phyloP scores from a whole-genome alignment of 2,113 vertebrate species.

The Petromus typicus region DNA sequence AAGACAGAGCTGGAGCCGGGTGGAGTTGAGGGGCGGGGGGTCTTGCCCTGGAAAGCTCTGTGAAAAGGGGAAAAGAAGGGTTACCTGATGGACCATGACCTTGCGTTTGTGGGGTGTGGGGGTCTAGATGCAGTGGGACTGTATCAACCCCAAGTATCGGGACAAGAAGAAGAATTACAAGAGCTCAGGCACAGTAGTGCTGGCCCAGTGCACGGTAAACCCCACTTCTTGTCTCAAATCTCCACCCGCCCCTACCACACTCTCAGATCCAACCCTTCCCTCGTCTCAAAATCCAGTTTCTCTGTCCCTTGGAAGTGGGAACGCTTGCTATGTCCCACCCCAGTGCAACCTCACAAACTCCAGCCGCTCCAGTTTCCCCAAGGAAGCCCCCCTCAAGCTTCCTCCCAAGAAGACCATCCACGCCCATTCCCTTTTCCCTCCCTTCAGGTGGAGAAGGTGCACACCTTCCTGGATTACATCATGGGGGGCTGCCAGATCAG shows the following conservation, averaged over 20 bases:
- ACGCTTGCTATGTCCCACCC: background rate
- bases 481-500: slow-evolving; percentile 86
- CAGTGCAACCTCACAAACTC: slow-evolving; percentile 1
- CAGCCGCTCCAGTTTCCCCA: background rate
- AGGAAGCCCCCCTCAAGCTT: background rate
- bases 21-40: too few species aligned
- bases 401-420: background rate
- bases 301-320: background rate
- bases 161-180: slow-evolving; percentile 87
- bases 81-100: background rate
- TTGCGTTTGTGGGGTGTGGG: slow-evolving; percentile 45
- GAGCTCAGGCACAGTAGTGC: slow-evolving; percentile 81
- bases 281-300: background rate
- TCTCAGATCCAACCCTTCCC: background rate
- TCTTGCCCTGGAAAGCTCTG: background rate
- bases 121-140: slow-evolving; percentile 84
- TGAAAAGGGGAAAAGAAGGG: background rate
- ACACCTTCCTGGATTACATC: slow-evolving; percentile 85
- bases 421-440: background rate
- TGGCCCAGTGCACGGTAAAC: slow-evolving; percentile 82
- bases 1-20: background rate
- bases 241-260: background rate
- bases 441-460: slow-evolving; percentile 83
- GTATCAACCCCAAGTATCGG: slow-evolving; percentile 85
- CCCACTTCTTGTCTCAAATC: background rate